Percentiles rank a stretch among this genome's conserved stretches.
phyloP scores from a whole-genome alignment of 2,888 invertebrate genomes.

The Cephonodes hylas region DNA sequence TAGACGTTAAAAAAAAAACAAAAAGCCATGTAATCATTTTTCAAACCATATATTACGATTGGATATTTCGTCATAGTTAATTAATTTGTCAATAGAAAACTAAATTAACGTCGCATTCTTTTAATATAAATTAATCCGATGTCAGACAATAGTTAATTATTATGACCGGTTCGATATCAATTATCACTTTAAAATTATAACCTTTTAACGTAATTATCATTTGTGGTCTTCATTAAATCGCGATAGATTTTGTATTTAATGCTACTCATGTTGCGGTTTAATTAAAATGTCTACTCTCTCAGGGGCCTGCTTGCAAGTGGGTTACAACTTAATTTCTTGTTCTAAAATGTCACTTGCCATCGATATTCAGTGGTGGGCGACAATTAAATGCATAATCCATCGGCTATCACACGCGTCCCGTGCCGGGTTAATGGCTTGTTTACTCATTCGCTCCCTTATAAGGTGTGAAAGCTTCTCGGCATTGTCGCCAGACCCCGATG shows the following conservation, averaged over 20 bases:
- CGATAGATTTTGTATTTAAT: neutral
- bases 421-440: conserved; percentile 69
- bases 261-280: neutral
- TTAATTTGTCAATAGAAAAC: too few relatives aligned
- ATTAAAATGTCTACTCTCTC: neutral
- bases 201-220: neutral
- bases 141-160: neutral
- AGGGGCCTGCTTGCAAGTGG: neutral
- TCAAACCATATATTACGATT: neutral
- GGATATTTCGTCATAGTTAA: too few relatives aligned
- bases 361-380: conserved; percentile 57
- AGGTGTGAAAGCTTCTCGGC: conserved; percentile 75
- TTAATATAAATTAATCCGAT: neutral
- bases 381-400: conserved; percentile 75
- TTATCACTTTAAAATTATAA: neutral
- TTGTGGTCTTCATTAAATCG: neutral
- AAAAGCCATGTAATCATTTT: too few relatives aligned
- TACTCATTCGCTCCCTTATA: conserved; percentile 68
- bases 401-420: conserved; percentile 58
- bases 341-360: conserved; percentile 35
- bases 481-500: conserved; percentile 68
- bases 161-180: neutral
- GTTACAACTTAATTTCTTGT: conserved; percentile 17
- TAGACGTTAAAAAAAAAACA: neutral
- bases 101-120: neutral